Evolutionary conservation across 2,888 invertebrate species (phyloP).

Genomic region (Macropis europaea): DNA sequence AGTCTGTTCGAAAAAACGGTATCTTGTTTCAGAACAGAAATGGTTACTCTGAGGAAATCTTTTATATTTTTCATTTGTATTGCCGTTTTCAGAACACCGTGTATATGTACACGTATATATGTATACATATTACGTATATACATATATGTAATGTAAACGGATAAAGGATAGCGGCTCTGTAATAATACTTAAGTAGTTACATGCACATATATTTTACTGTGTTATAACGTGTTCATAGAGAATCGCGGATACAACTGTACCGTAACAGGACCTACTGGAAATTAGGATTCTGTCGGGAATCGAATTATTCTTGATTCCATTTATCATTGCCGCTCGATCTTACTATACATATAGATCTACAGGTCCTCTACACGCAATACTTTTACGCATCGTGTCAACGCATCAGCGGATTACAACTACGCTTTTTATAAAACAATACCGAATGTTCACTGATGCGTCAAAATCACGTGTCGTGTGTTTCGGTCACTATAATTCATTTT

Average conservation of each 20-base stretch:
- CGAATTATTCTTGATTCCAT: background rate
- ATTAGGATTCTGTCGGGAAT: conserved; percentile 12
- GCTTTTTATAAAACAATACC: background rate
- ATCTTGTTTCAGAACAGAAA: too few species aligned
- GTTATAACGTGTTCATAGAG: conserved; percentile 74
- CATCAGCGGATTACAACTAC: conserved; percentile 2
- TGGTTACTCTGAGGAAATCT: background rate
- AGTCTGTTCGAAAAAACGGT: too few species aligned
- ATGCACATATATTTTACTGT: conserved; percentile 73
- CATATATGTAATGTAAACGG: conserved; percentile 49
- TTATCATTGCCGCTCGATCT: conserved; percentile 18
- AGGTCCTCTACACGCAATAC: conserved; percentile 5
- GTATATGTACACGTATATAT: conserved; percentile 36
- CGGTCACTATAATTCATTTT: background rate
- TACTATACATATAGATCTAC: background rate
- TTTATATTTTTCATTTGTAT: conserved; percentile 29
- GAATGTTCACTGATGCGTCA: background rate
- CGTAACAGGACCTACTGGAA: conserved; percentile 15
- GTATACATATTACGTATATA: conserved; percentile 28
- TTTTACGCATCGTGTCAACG: background rate
- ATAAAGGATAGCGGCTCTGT: conserved; percentile 54
- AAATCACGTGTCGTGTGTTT: background rate
- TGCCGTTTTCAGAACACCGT: conserved; percentile 16
- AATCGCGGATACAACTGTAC: conserved; percentile 60
- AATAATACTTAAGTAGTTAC: conserved; percentile 63